Conservation (phyloP, 2,113 vertebrate species). For the Gobio gobio region DNA sequence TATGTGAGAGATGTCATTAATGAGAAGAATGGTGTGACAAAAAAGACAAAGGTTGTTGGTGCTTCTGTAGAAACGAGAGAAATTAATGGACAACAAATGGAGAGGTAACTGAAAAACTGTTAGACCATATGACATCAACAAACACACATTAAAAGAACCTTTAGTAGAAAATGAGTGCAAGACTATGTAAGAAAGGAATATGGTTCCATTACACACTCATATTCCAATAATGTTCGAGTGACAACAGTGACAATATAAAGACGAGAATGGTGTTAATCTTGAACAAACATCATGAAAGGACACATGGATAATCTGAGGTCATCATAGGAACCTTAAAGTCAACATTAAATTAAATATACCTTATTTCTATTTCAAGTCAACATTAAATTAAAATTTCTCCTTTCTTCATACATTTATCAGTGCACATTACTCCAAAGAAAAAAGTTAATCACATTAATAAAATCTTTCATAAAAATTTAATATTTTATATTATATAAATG, state of each 20-base stretch:
- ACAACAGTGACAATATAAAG: not conserved
- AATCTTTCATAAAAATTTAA: too few species aligned
- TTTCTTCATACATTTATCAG: not conserved
- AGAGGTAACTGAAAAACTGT: not conserved
- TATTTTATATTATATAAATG: too few species aligned
- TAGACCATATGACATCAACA: conserved; percentile 23
- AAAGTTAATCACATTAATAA: too few species aligned
- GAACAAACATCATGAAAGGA: not conserved
- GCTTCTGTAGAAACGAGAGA: not conserved
- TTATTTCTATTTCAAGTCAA: not conserved
- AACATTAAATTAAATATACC: not conserved
- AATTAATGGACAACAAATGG: not conserved
- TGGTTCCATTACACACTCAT: conserved; percentile 1
- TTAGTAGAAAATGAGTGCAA: not conserved
- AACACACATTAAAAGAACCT: not conserved
- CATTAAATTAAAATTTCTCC: not conserved
- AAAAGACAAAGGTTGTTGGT: not conserved
- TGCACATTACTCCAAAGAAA: not conserved
- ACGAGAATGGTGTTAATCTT: not conserved
- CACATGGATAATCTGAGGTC: not conserved
- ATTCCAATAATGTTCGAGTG: not conserved
- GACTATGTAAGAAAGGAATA: not conserved
- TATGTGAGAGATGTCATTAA: not conserved
- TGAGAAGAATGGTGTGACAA: not conserved
- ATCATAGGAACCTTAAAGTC: not conserved